Evolutionary conservation across 2,797 vertebrate species (phyloP).

Genomic region (Spinus olivaceus): DNA sequence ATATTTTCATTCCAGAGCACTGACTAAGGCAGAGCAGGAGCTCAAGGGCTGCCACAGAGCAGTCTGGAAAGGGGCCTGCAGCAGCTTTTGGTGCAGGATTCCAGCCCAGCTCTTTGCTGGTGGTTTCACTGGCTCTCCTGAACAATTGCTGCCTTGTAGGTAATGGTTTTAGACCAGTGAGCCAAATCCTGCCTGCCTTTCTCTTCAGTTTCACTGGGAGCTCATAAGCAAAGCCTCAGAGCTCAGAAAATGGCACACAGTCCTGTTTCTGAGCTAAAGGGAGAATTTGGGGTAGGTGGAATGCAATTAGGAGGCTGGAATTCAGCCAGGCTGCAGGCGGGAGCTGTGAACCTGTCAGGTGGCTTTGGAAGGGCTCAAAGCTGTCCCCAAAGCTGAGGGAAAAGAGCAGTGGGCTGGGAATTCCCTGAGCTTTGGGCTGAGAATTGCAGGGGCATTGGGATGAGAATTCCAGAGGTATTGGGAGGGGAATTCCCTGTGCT

Average conservation of each 20-base stretch:
- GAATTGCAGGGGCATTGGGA: accelerated
- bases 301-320: not conserved
- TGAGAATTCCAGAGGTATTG: not conserved
- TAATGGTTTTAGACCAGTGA: not conserved
- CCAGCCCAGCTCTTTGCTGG: not conserved
- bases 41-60: not conserved
- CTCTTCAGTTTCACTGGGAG: not conserved
- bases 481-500: not conserved
- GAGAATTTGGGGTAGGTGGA: not conserved
- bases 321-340: not conserved
- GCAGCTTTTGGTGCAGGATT: not conserved
- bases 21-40: not conserved
- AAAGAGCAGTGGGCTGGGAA: not conserved
- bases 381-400: not conserved
- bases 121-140: not conserved
- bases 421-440: not conserved
- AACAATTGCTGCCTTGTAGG: not conserved
- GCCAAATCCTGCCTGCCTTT: constrained; percentile 2
- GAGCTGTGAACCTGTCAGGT: not conserved
- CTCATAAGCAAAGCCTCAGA: not conserved
- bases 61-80: not conserved
- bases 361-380: not conserved
- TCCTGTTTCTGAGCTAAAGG: not conserved
- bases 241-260: not conserved
- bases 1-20: not conserved